Evolutionary conservation across 2,888 invertebrate species (phyloP).

Genomic region (Diplazon laetatorius): DNA sequence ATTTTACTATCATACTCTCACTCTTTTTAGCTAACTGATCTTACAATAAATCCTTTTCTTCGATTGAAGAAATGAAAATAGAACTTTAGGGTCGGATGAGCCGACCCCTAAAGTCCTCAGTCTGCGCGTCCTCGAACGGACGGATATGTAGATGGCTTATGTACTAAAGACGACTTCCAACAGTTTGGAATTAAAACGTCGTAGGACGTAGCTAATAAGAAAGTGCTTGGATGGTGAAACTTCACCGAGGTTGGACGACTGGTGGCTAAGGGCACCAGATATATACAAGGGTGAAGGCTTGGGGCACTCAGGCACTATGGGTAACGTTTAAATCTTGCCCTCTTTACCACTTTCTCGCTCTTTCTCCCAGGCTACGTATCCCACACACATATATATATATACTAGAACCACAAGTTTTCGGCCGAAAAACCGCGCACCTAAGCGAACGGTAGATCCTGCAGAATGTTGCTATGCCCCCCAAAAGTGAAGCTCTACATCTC

Average conservation of each 20-base stretch:
- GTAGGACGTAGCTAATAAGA: slow-evolving; percentile 36
- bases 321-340: not conserved
- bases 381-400: slow-evolving; percentile 9
- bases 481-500: slow-evolving; percentile 46
- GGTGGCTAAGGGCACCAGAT: slow-evolving; percentile 15
- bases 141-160: slow-evolving; percentile 4
- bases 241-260: slow-evolving; percentile 21
- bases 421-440: slow-evolving; percentile 31
- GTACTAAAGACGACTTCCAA: not conserved
- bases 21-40: too few relatives aligned
- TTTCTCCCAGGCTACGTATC: not conserved
- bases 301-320: not conserved
- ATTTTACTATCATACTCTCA: too few relatives aligned
- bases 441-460: slow-evolving; percentile 54
- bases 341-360: not conserved
- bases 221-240: slow-evolving; percentile 44
- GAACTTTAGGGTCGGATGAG: too few relatives aligned
- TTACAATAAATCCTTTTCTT: too few relatives aligned
- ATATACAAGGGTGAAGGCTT: not conserved
- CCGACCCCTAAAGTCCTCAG: too few relatives aligned
- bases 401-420: slow-evolving; percentile 42
- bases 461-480: slow-evolving; percentile 48
- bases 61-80: too few relatives aligned
- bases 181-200: slow-evolving; percentile 34
- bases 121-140: not conserved